Conservation (phyloP, 2,797 vertebrate species). For the Fringilla coelebs region DNA sequence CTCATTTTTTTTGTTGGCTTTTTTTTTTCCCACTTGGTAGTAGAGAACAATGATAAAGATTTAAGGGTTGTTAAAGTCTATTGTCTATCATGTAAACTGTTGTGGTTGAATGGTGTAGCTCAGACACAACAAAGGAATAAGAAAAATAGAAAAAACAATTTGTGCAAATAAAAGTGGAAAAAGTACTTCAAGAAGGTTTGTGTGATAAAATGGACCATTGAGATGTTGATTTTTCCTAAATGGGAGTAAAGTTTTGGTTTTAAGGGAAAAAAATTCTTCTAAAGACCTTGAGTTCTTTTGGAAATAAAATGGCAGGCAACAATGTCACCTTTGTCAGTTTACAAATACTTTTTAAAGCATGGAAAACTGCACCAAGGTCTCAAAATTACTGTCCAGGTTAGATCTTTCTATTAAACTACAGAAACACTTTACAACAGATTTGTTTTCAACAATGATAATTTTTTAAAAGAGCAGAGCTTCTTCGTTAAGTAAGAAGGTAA, state of each 20-base stretch:
- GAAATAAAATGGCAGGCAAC: neutral
- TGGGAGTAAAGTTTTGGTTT: slow-evolving; percentile 20
- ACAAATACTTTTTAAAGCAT: neutral
- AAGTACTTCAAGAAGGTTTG: neutral
- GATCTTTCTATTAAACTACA: neutral
- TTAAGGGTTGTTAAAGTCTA: neutral
- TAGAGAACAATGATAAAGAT: neutral
- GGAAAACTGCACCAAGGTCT: neutral
- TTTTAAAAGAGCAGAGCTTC: neutral
- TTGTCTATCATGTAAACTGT: neutral
- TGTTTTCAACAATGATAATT: neutral
- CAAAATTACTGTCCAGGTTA: neutral
- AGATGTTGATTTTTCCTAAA: slow-evolving; percentile 4
- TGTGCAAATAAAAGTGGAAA: slow-evolving; percentile 22
- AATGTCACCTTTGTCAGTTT: neutral
- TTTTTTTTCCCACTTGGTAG: neutral
- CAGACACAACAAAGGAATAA: neutral
- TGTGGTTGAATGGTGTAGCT: neutral
- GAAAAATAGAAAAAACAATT: slow-evolving; percentile 6
- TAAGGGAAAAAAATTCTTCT: neutral
- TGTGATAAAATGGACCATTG: neutral
- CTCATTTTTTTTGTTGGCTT: neutral
- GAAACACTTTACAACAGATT: neutral
- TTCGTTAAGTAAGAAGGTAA: neutral
- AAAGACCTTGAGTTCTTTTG: neutral